Base-by-base conservation (phyloP, 2,888 invertebrate genomes). In the Bhutanitis thaidina region DNA sequence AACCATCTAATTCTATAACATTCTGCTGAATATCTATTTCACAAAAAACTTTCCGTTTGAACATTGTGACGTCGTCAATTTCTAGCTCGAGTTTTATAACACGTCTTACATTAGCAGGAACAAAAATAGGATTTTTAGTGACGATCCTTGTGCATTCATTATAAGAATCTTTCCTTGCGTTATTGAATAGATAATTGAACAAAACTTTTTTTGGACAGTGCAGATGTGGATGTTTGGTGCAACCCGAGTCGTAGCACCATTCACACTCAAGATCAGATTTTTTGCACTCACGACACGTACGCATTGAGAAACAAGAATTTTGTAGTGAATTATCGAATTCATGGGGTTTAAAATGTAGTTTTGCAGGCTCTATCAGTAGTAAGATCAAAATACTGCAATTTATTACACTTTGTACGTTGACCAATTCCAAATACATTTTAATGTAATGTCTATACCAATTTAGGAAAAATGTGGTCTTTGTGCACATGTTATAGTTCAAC, bases 241-340 rank as follows among this genome's bases (percentile, higher is more conserved):
- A 71, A n/a, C 71, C 67, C 1, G 59, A 25, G 7, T 68, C 61
- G n/a, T 62, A 59, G 34, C 67, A 70, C 69, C 67, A 70, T 32
- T 68, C 69, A 36, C 68, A 68, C 1, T 61, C 53, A 1, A 44
- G 16, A 0, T 58, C 59, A 4, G 61, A 49, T 7, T 46, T 60
- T 29, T 71, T 71, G 48, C 69, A 70, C 13, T 67, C 67, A 25
- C 53, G 57, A 48, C 69, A 71, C 32, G 44, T 61, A 15, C 49
- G 56, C 32, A 61, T 56, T 0, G 61, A 56, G 13, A 41, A 46
- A 20, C 62, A 61, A 16, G 57, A 59, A 16, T 15, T 49, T 3
- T 56, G 49, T 13, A 58, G 9, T 1, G 54, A 44, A 16, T 57
- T 46, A 10, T 49, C 49, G 7, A 43, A 30, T 37, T 30, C 45